A percentile compares a stretch with the other conserved stretches of the same genome.
Conservation (phyloP, 2,113 vertebrate genomes). For the Agelaius phoeniceus region DNA sequence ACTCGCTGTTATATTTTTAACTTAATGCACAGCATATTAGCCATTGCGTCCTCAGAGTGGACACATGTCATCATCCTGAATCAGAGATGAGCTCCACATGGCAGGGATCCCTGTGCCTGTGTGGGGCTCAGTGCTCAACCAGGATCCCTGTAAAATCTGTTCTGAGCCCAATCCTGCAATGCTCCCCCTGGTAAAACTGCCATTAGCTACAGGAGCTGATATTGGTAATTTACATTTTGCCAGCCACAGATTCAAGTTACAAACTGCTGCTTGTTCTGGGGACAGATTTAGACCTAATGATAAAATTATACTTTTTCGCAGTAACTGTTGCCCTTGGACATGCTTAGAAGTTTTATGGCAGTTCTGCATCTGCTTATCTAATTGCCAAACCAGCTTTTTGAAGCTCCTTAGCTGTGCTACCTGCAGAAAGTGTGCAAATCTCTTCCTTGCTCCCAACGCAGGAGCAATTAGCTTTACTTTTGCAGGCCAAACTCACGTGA, state of each 20-base stretch:
- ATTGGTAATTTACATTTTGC: constrained; percentile 59
- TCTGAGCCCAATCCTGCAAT: constrained; percentile 34
- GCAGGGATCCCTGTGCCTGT: constrained; percentile 5
- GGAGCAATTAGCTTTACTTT: neutral
- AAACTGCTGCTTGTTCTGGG: constrained; percentile 47
- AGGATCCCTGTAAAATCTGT: constrained; percentile 53
- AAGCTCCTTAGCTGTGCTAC: constrained; percentile 41
- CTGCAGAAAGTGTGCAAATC: constrained; percentile 34
- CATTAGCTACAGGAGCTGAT: constrained; percentile 63
- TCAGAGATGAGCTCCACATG: constrained; percentile 52
- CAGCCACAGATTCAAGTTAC: constrained; percentile 21
- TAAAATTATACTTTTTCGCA: constrained; percentile 65
- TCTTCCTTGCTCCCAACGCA: neutral
- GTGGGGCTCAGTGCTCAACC: neutral
- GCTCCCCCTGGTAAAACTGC: constrained; percentile 40
- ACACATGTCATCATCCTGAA: constrained; percentile 46
- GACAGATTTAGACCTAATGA: constrained; percentile 73
- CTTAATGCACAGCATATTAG: constrained; percentile 25
- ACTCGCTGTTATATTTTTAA: constrained; percentile 57
- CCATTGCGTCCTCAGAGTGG: constrained; percentile 36
- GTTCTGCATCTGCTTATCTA: constrained; percentile 59
- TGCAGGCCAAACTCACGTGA: neutral
- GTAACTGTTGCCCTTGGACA: constrained; percentile 64
- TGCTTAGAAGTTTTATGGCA: constrained; percentile 60
- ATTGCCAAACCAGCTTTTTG: constrained; percentile 28